phyloP scores from a whole-genome alignment of 2,888 invertebrate species.

The Drosophila eohydei region DNA sequence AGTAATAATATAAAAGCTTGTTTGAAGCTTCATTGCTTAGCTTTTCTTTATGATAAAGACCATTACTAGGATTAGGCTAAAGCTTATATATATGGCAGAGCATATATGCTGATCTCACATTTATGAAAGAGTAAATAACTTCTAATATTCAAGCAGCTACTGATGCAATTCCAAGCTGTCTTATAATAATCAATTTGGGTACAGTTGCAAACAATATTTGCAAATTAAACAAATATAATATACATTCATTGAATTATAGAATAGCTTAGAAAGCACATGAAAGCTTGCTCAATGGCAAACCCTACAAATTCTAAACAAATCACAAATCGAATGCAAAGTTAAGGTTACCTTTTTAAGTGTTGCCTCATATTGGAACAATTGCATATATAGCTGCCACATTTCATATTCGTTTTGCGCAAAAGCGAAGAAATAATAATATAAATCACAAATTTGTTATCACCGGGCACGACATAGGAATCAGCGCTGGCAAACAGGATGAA shows the following conservation, averaged over 20 bases:
- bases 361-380: neutral
- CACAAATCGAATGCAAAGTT: neutral
- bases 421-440: constrained; percentile 8
- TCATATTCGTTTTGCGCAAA: constrained; percentile 16
- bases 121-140: neutral
- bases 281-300: neutral
- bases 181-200: neutral
- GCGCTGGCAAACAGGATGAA: constrained; percentile 22
- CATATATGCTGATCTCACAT: neutral
- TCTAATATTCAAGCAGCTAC: neutral
- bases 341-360: neutral
- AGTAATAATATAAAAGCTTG: no score
- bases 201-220: neutral
- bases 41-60: no score
- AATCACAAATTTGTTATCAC: constrained; percentile 31
- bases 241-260: neutral
- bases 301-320: neutral
- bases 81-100: neutral
- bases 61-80: neutral
- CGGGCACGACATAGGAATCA: constrained; percentile 20
- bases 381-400: neutral
- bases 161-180: neutral
- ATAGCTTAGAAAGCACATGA: neutral
- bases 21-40: neutral
- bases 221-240: neutral